Evolutionary conservation across 1,140 invertebrate species (phyloP).

Genomic region (Tyrophagus putrescentiae): DNA sequence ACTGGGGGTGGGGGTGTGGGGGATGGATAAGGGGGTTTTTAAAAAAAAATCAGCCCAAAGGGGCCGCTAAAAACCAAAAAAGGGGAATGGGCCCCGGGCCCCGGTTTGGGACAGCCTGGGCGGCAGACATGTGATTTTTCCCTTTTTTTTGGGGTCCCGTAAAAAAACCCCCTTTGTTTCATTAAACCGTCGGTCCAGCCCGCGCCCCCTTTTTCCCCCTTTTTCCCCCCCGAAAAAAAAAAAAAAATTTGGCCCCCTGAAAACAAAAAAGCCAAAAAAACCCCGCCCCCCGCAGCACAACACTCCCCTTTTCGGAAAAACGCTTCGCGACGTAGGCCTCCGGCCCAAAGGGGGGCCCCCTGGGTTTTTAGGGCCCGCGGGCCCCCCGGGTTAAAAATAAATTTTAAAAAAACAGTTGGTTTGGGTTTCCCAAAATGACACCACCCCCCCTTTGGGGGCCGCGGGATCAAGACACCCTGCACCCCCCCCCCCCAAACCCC

Average conservation of each 20-base stretch:
- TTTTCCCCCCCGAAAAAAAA: constrained; percentile 3
- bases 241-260: not conserved
- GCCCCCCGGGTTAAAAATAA: constrained; percentile 8
- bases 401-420: too few species aligned
- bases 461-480: not conserved
- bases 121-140: not conserved
- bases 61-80: not conserved
- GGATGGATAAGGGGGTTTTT: too few species aligned
- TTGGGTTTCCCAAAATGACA: too few species aligned
- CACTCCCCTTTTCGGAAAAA: not conserved
- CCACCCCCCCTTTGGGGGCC: too few species aligned
- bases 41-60: too few species aligned
- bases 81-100: not conserved
- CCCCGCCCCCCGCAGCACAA: not conserved
- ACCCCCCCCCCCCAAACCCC: not conserved
- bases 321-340: not conserved
- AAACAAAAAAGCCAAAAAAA: too few species aligned
- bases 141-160: too few species aligned
- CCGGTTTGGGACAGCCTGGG: not conserved
- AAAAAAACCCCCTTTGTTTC: too few species aligned
- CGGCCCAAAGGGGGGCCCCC: not conserved
- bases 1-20: too few species aligned
- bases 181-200: not conserved
- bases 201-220: not conserved
- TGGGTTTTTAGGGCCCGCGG: not conserved